phyloP scores from a whole-genome alignment of 2,113 vertebrate species.

The Rhizomys pruinosus region DNA sequence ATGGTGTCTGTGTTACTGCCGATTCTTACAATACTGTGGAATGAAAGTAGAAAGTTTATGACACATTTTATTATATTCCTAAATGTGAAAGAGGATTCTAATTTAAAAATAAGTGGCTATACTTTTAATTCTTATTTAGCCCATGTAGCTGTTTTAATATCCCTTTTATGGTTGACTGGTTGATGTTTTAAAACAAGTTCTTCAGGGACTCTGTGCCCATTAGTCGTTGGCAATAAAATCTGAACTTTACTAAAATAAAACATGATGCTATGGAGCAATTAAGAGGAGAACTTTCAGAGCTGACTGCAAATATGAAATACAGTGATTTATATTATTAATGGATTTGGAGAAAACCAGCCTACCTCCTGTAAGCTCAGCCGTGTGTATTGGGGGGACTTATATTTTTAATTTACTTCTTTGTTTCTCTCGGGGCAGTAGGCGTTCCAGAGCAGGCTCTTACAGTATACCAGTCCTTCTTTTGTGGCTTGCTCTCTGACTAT shows the following conservation, averaged over 20 bases:
- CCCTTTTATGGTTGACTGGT: conserved; percentile 83
- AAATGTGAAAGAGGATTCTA: conserved; percentile 86
- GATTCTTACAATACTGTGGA: conserved; percentile 87
- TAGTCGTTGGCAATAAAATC: conserved; percentile 86
- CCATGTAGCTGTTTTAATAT: conserved; percentile 86
- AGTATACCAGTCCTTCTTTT: conserved; percentile 73
- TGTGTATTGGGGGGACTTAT: conserved; percentile 66
- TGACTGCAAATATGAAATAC: conserved; percentile 85
- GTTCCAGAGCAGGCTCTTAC: conserved; percentile 64
- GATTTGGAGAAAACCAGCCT: conserved; percentile 80
- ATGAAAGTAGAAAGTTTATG: conserved; percentile 89
- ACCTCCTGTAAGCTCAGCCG: conserved; percentile 79
- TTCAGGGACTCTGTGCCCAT: conserved; percentile 85
- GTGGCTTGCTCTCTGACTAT: conserved; percentile 73
- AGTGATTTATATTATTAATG: conserved; percentile 86
- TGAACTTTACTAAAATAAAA: conserved; percentile 86
- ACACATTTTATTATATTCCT: conserved; percentile 86
- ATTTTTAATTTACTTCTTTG: conserved; percentile 84
- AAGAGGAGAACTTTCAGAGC: conserved; percentile 85
- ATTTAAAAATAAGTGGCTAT: conserved; percentile 80
- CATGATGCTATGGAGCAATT: conserved; percentile 85
- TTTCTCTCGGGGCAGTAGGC: conserved; percentile 76
- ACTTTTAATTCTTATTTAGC: conserved; percentile 88
- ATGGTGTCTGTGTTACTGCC: neutral
- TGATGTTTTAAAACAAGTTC: conserved; percentile 86